Percentiles rank a stretch among this genome's conserved stretches.
These are phyloP conservation scores for Lamellibrachia satsuma DNA, from an alignment of 2,888 invertebrate species.

Conservation along the genomic window DNA sequence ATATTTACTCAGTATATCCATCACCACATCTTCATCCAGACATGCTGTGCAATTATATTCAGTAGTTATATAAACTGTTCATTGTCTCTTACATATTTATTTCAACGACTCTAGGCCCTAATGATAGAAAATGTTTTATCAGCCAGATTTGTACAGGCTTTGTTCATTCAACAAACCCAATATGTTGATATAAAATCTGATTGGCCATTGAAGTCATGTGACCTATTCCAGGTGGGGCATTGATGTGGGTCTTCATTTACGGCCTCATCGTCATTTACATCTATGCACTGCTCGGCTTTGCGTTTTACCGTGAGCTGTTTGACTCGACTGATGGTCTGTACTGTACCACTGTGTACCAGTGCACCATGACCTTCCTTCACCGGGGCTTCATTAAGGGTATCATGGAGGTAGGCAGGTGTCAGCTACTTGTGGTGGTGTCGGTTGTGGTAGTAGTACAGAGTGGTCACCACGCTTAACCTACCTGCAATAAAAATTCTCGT, in stretches of 20 bases:
- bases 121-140: neutral
- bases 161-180: neutral
- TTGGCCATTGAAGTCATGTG: neutral
- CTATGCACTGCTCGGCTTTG: slow-evolving; percentile 33
- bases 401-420: slow-evolving; percentile 27
- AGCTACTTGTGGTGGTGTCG: neutral
- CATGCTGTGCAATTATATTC: no score
- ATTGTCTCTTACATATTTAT: no score
- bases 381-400: slow-evolving; percentile 30
- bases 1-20: no score
- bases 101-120: neutral
- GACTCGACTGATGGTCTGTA: slow-evolving; percentile 22
- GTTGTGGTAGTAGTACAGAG: neutral
- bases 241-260: slow-evolving; percentile 31
- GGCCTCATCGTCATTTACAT: slow-evolving; percentile 33
- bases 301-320: slow-evolving; percentile 32
- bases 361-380: slow-evolving; percentile 32
- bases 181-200: neutral
- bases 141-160: neutral
- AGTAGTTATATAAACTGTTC: no score
- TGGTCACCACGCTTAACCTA: no score
- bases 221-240: slow-evolving; percentile 28
- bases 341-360: slow-evolving; percentile 32
- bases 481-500: neutral
- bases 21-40: no score